phyloP scores from a whole-genome alignment of 2,888 invertebrate genomes.

The Drosophila antonietae region DNA sequence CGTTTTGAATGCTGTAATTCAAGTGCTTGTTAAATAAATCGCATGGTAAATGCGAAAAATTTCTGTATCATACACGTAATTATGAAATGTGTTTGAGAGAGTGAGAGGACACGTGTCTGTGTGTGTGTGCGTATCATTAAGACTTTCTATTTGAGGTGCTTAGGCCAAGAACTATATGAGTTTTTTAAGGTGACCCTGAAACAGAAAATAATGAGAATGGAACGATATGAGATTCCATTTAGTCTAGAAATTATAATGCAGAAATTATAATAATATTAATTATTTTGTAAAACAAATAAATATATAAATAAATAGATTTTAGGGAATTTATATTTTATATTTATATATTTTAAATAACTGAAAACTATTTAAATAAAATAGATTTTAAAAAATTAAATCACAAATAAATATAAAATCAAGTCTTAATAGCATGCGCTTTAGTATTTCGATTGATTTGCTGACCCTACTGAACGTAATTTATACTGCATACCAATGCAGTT shows the following conservation, averaged over 20 bases:
- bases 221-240: background rate
- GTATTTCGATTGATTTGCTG: background rate
- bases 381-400: too few species aligned
- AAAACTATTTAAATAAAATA: too few species aligned
- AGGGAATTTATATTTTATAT: too few species aligned
- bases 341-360: too few species aligned
- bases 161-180: constrained; percentile 15
- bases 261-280: too few species aligned
- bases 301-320: too few species aligned
- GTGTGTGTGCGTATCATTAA: constrained; percentile 33
- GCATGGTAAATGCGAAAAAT: constrained; percentile 51
- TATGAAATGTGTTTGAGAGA: background rate
- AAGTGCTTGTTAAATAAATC: constrained; percentile 64
- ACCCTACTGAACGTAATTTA: background rate
- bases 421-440: background rate
- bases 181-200: background rate
- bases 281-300: too few species aligned
- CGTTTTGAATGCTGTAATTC: constrained; percentile 46
- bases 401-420: background rate
- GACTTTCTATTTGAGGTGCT: constrained; percentile 11
- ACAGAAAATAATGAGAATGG: too few species aligned
- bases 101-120: background rate
- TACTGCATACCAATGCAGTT: constrained; percentile 6
- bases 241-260: too few species aligned
- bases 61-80: constrained; percentile 40